Evolutionary conservation across 2,888 invertebrate species (phyloP), one percentile per base, ranked within the genome.

Genomic region (Tromatobia lineatoria): DNA sequence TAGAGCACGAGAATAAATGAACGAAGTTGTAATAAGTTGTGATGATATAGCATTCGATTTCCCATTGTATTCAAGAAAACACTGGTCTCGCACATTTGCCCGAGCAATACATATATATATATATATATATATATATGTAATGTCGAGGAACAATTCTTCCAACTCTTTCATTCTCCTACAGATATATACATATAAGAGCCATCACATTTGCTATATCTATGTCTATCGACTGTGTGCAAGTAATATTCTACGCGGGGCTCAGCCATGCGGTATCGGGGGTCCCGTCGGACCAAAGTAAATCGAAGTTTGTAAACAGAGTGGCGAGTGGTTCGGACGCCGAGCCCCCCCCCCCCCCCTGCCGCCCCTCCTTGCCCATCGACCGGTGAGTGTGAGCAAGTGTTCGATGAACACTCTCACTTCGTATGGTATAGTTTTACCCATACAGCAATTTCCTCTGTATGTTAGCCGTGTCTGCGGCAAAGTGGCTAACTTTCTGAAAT

Each of bases 271-370:
- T 74, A 74, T 74, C 74, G 61, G 47, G 4, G 10, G 29, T 74
- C 47, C 47, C 61, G 29, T n/a, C 59, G 74, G 74, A 15, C 74
- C 59, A 74, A 74, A 74, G 74, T 74, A 74, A 74, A 74, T 74
- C 74, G 74, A 61, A 74, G 74, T 74, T 74, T 74, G 74, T 45
- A 74, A 74, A 74, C 61, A 74, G 59, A 42, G 42, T 18, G 73
- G 59, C 57, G 73, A 59, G 57, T 70, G 45, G 25, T 8, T 59
- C 73, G 57, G 57, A 59, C 45, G 57, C 6, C 45, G 57, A 23
- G 42, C 18, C 8, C 42, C 57, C 29, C n/a, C 13, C 23, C 38
- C 42, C 1, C 18, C 11, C 15, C 38, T 42, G 0, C 18, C 11
- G 1, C 25, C 38, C 29, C 18, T 18, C 42, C 47, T 13, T 10